Evolutionary conservation across 2,113 vertebrate genomes (phyloP).

Genomic region (Herpailurus yagouaroundi): DNA sequence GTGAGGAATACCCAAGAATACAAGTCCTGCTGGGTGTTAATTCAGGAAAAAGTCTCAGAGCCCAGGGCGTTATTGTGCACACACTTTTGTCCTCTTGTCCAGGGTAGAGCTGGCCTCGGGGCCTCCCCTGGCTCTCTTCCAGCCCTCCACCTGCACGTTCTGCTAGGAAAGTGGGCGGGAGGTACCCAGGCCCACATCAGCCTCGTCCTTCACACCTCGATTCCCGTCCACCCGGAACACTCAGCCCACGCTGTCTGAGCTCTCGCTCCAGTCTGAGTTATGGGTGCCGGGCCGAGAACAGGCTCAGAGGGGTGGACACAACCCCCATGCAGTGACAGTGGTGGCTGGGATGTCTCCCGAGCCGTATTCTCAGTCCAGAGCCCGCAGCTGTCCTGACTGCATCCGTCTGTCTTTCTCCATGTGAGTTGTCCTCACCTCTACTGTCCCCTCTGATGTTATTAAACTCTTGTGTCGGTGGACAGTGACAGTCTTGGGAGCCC

Average conservation of each 20-base stretch:
- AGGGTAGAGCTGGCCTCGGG: background rate
- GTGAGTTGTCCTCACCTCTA: background rate
- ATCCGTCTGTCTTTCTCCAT: too few relatives aligned
- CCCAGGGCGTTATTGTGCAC: rapidly evolving
- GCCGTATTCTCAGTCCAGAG: background rate
- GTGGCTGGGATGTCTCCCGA: rapidly evolving
- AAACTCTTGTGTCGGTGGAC: background rate
- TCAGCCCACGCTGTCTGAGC: background rate
- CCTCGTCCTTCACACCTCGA: background rate
- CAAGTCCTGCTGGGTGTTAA: background rate
- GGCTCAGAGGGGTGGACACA: too few relatives aligned
- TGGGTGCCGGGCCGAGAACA: too few relatives aligned
- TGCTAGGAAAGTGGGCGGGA: background rate
- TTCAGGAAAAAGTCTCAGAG: background rate
- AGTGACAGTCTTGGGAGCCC: background rate
- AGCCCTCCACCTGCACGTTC: background rate
- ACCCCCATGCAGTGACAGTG: rapidly evolving
- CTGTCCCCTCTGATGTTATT: background rate
- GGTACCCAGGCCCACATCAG: background rate
- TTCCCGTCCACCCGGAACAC: background rate
- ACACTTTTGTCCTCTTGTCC: background rate
- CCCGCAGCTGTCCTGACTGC: too few relatives aligned
- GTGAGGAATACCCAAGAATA: background rate
- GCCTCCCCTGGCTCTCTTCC: background rate
- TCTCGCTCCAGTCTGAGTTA: background rate